Base-by-base conservation (phyloP, 2,113 vertebrate species). In the Nannobrachium achirus region DNA sequence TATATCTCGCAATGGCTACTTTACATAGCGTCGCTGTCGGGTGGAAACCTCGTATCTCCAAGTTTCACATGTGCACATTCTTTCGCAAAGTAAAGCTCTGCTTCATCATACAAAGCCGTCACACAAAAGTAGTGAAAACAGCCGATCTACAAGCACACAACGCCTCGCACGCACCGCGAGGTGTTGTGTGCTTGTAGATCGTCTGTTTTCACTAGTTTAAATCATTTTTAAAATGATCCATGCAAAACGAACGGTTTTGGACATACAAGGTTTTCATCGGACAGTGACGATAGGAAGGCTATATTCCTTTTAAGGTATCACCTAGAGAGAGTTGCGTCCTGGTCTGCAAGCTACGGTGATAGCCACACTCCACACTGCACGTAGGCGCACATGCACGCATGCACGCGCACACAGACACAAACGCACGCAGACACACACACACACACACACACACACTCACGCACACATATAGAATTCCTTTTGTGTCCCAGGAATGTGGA, bases 381-480 rank as follows among this genome's bases (percentile, higher is more conserved):
- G 6, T 33, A 33, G 3, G 25, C 25, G 6, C 25, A 33, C 25
- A 33, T 33, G 25, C 25, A 52, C 65, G 40, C 25, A 44, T 7
- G 39, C 46, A 50, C 38, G 65, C 60, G 58, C 73, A 51, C 68
- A 59, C 7, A 33, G 74, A 60, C 25, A 33, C 25, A 33, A 3
- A 56, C 65, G 33, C 75, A 63, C 71, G 38, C 64, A 44, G 7
- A 44, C 42, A 44, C 42, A 44, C 42, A 44, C 41, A 44, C 41
- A 44, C 41, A 44, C 25, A 33, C 25, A 33, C 25, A 33, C 25
- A 33, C 25, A 33, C 25, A 33, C 25, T 8, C 42, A 49, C 46
- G 46, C 38, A 68, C 60, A 63, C 73, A 48, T 68, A 59, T 8
- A 33, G 76, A 60, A 89, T 87, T 80, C 71, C 72, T 77, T 84